These are phyloP conservation scores for Thalassarche chlororhynchos DNA, from an alignment of 2,113 vertebrate species.

Conservation along the genomic window DNA sequence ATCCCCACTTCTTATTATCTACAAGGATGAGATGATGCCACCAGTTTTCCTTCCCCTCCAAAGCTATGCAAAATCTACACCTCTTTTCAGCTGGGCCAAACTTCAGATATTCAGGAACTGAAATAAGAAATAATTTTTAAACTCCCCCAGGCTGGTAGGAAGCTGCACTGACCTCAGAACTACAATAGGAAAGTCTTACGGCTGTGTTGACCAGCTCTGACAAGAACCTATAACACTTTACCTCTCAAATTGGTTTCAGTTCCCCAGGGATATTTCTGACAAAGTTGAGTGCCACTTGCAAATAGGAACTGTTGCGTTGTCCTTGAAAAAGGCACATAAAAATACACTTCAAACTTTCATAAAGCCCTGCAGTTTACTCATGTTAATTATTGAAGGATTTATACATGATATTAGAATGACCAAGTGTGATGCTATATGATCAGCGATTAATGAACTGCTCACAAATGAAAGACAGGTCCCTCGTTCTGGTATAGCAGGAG, in stretches of 20 bases:
- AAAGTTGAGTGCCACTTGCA: not conserved
- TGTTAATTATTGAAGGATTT: not conserved
- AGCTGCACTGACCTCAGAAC: not conserved
- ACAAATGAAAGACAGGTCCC: not conserved
- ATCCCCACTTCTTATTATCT: not conserved
- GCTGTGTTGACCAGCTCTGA: not conserved
- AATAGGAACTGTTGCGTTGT: not conserved
- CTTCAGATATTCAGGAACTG: not conserved
- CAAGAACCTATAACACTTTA: not conserved
- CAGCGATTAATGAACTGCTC: not conserved
- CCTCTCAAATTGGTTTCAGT: conserved; percentile 17
- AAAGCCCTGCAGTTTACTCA: not conserved
- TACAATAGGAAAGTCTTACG: not conserved
- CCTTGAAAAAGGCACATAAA: conserved; percentile 6
- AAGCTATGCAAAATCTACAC: not conserved
- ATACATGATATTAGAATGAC: not conserved
- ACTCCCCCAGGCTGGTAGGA: not conserved
- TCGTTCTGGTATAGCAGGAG: not conserved
- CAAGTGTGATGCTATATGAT: not conserved
- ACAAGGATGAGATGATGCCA: not conserved
- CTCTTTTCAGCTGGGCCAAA: not conserved
- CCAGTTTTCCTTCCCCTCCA: not conserved
- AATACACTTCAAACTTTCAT: not conserved
- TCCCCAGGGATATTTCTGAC: not conserved
- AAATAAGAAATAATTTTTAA: not conserved